Evolutionary conservation across 2,113 vertebrate genomes (phyloP).

Genomic region (Phyllopteryx taeniolatus): DNA sequence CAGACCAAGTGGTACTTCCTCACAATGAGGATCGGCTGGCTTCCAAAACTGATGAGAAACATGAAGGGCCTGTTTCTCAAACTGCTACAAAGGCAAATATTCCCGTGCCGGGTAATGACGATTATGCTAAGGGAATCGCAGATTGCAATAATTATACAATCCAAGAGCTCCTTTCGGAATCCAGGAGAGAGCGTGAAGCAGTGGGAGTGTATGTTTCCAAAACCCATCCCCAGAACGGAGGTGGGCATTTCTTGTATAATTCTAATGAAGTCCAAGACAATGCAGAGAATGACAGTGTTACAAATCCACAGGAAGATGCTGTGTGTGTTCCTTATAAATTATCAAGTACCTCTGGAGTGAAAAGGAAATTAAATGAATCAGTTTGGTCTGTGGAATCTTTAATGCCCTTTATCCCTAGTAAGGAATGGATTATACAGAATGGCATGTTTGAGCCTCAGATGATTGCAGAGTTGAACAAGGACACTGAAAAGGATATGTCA

Average conservation of each 20-base stretch:
- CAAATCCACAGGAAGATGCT: background rate
- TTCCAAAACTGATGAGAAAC: background rate
- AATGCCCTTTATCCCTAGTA: slow-evolving; percentile 34
- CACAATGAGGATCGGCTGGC: background rate
- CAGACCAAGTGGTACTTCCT: background rate
- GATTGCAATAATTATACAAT: background rate
- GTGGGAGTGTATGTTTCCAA: background rate
- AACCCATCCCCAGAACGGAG: background rate
- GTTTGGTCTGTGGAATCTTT: slow-evolving; percentile 67
- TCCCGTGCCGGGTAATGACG: background rate
- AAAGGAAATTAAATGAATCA: slow-evolving; percentile 41
- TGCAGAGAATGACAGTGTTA: background rate
- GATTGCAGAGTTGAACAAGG: slow-evolving; percentile 15
- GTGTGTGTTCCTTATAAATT: slow-evolving; percentile 4
- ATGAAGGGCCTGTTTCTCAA: background rate
- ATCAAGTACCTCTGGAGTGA: background rate
- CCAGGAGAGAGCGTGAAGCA: background rate
- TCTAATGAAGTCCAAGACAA: background rate
- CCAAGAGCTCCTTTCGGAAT: background rate
- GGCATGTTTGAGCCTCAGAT: slow-evolving; percentile 3
- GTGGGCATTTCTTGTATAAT: background rate
- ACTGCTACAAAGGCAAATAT: background rate
- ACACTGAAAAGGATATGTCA: background rate
- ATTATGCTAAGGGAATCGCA: background rate
- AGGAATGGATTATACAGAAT: slow-evolving; percentile 48